Percentiles rank a stretch among this genome's conserved stretches.
Conservation (phyloP, 2,888 invertebrate genomes). For the Papilio elwesi region DNA sequence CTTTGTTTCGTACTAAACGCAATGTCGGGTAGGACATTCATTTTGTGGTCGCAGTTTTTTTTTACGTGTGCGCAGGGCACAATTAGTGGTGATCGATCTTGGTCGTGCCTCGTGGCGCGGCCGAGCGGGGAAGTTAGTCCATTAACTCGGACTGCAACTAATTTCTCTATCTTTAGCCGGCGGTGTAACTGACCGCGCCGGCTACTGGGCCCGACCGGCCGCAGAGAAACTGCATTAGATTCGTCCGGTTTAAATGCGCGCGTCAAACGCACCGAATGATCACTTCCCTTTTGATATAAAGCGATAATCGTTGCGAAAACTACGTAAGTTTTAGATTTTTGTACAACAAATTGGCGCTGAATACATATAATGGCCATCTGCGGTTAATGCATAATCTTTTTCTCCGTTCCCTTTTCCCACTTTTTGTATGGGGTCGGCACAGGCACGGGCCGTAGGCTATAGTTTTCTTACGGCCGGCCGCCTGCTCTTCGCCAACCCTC, state of each 20-base stretch:
- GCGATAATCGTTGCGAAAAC: slow-evolving; percentile 7
- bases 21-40: slow-evolving; percentile 17
- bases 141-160: slow-evolving; percentile 76
- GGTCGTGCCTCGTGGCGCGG: slow-evolving; percentile 71
- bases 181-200: slow-evolving; percentile 73
- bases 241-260: slow-evolving; percentile 75
- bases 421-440: no score
- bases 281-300: slow-evolving; percentile 52
- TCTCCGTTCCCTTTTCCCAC: no score
- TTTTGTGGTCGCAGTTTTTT: slow-evolving; percentile 54
- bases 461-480: no score
- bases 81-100: slow-evolving; percentile 83
- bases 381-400: no score
- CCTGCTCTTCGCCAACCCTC: no score
- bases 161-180: slow-evolving; percentile 83
- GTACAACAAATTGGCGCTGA: slow-evolving; percentile 39
- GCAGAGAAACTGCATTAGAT: slow-evolving; percentile 81
- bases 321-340: no score
- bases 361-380: slow-evolving; percentile 32
- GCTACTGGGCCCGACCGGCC: slow-evolving; percentile 59
- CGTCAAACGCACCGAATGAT: slow-evolving; percentile 55
- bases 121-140: slow-evolving; percentile 61
- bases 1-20: not conserved
- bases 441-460: no score
- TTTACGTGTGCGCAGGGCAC: slow-evolving; percentile 64